Percentiles rank a stretch among this genome's conserved stretches.
Evolutionary conservation across 2,888 invertebrate species (phyloP).

Genomic region (Mesorhabditis belari): DNA sequence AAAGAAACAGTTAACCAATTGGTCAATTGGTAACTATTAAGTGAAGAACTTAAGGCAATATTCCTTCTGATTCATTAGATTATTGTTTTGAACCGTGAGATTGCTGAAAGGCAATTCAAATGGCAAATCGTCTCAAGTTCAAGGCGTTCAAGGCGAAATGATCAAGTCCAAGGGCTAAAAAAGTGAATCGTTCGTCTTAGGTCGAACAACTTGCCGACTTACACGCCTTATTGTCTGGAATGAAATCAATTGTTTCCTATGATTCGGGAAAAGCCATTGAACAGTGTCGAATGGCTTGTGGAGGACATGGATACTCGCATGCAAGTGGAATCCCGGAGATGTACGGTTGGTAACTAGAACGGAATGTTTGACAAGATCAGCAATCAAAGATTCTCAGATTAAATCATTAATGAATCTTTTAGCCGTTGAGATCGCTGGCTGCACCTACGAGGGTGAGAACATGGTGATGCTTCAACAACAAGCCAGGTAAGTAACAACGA

Average conservation of each 20-base stretch:
- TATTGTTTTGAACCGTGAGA: no score
- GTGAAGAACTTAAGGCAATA: no score
- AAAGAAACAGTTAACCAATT: no score
- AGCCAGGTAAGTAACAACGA: slow-evolving; percentile 58
- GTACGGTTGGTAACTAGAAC: slow-evolving; percentile 9
- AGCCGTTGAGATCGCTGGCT: slow-evolving; percentile 69
- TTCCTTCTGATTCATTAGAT: no score
- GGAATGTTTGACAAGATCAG: not conserved
- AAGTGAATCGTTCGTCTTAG: slow-evolving; percentile 9
- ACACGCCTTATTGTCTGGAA: slow-evolving; percentile 82
- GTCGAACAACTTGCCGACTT: slow-evolving; percentile 61
- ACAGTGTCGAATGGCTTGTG: slow-evolving; percentile 76
- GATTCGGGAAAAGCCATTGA: slow-evolving; percentile 66
- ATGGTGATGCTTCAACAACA: slow-evolving; percentile 85
- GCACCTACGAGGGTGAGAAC: slow-evolving; percentile 94
- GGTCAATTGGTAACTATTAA: no score
- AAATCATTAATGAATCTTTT: not conserved
- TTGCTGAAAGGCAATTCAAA: no score
- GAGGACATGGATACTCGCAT: slow-evolving; percentile 78
- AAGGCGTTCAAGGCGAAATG: no score
- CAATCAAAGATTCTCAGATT: not conserved
- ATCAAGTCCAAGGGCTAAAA: no score
- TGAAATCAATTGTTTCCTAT: slow-evolving; percentile 78
- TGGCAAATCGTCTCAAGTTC: no score
- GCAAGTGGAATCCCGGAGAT: slow-evolving; percentile 55